Evolutionary conservation across 2,888 invertebrate species (phyloP), one percentile per base, ranked within the genome.

Genomic region (Catocala fraxini): DNA sequence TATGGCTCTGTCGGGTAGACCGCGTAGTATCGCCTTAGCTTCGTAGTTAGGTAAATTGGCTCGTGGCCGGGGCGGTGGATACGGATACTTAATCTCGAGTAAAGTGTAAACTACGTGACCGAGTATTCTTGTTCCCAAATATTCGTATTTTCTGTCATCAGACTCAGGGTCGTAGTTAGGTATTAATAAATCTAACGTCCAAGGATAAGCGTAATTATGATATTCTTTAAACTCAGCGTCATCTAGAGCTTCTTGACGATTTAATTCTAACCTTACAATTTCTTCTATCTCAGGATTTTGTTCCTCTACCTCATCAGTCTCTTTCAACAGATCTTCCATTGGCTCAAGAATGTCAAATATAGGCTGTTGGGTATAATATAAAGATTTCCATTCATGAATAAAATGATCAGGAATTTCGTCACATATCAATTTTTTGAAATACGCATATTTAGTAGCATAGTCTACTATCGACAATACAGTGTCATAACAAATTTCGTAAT

Each of bases 221-320:
- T 96, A 96, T 69, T 95, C 94, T 34, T 90, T 81, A 69, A 96
- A 95, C 73, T 96, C 95, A 43, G 83, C 83, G 51, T 95, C 91
- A 82, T 95, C 95, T 49, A 96, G 77, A 11, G 88, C 84, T 65
- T 95, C 91, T 79, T 95, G 95, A 48, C 95, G 90, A 55, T 92
- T 89, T 56, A 94, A 79, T 83, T 96, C 95, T 5, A 90, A 71
- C 39, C 89, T 84, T 56, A 93, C 80, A 48, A 94, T 89, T 81
- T 93, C 90, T 78, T 95, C 94, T 61, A 86, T 82, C 70, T 89
- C 87, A 4, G 86, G 79, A 2, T 62, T 58, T 9, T 80, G 63
- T 48, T 87, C 82, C 67, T 89, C 83, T 70, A 90, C 90, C 10
- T 75, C 43, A 1, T 77, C 82, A 5, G 70, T 71, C 42, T 90